Percentiles rank a stretch among this genome's conserved stretches.
These are phyloP conservation scores for Hiodon tergisus DNA, from an alignment of 2,113 vertebrate genomes.

Conservation along the genomic window DNA sequence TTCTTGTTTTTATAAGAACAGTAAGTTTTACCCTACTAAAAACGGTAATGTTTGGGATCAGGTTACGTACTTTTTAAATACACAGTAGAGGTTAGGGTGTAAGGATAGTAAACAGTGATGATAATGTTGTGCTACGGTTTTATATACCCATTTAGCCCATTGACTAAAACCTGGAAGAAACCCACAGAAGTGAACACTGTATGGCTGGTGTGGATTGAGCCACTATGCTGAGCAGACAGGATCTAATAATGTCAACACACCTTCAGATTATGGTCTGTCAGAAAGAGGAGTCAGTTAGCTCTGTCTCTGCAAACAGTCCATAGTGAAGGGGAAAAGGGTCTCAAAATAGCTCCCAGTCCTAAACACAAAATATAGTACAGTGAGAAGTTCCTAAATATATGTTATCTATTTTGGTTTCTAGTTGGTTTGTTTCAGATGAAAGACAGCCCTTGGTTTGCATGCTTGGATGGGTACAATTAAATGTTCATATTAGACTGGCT, in stretches of 20 bases:
- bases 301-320: not conserved
- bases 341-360: constrained; percentile 33
- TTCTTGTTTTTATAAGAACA: too few species aligned
- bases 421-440: constrained; percentile 24
- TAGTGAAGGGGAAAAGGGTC: constrained; percentile 5
- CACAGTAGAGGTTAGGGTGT: not conserved
- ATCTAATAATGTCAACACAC: not conserved
- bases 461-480: too few species aligned
- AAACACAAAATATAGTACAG: constrained; percentile 23
- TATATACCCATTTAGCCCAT: not conserved
- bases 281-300: not conserved
- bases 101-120: not conserved
- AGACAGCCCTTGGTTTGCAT: too few species aligned
- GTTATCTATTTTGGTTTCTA: too few species aligned
- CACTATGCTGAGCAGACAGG: not conserved
- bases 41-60: constrained; percentile 17
- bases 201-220: not conserved
- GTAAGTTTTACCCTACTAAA: too few species aligned
- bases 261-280: not conserved
- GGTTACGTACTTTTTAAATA: constrained; percentile 1
- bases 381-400: too few species aligned
- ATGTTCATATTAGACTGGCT: too few species aligned
- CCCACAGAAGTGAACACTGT: constrained; percentile 1
- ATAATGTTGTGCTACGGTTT: constrained; percentile 13
- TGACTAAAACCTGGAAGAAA: not conserved